phyloP scores from a whole-genome alignment of 2,888 invertebrate genomes.

The Netelia virgata region DNA sequence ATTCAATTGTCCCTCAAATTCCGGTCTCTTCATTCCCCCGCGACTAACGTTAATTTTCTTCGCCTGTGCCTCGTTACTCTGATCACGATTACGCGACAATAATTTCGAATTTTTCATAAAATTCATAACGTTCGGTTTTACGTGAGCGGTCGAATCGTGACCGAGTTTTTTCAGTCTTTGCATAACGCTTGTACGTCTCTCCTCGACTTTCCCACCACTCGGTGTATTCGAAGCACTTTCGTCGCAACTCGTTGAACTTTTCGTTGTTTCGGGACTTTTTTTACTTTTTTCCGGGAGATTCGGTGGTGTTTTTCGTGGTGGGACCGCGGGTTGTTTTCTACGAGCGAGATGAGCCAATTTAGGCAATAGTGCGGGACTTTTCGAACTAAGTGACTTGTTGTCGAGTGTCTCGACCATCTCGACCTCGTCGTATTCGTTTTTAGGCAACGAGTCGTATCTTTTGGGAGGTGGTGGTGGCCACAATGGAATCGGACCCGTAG shows the following conservation, averaged over 20 bases:
- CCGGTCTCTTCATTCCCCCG: conserved; percentile 86
- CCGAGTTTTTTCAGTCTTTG: conserved; percentile 79
- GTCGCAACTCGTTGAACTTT: neutral
- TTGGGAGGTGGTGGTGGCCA: conserved; percentile 88
- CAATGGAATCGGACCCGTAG: neutral
- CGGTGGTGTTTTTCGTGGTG: conserved; percentile 74
- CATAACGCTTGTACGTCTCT: conserved; percentile 78
- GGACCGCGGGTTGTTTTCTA: conserved; percentile 82
- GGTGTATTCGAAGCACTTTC: neutral
- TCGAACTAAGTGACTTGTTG: conserved; percentile 65
- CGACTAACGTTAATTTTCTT: conserved; percentile 65
- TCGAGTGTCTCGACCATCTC: conserved; percentile 75
- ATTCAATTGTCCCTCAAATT: conserved; percentile 84
- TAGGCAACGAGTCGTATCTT: conserved; percentile 88
- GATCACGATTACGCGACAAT: conserved; percentile 76
- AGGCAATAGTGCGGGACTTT: conserved; percentile 79
- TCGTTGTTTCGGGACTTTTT: conserved; percentile 45
- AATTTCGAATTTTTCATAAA: conserved; percentile 79
- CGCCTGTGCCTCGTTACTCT: conserved; percentile 59
- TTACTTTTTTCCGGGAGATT: conserved; percentile 70
- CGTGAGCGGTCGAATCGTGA: conserved; percentile 77
- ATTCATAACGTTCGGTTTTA: conserved; percentile 79
- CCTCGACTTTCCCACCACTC: conserved; percentile 65
- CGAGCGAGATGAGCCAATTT: conserved; percentile 77
- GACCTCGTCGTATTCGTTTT: conserved; percentile 84